Conservation (phyloP, 2,888 invertebrate species). For the Drosophila niveifrons region DNA sequence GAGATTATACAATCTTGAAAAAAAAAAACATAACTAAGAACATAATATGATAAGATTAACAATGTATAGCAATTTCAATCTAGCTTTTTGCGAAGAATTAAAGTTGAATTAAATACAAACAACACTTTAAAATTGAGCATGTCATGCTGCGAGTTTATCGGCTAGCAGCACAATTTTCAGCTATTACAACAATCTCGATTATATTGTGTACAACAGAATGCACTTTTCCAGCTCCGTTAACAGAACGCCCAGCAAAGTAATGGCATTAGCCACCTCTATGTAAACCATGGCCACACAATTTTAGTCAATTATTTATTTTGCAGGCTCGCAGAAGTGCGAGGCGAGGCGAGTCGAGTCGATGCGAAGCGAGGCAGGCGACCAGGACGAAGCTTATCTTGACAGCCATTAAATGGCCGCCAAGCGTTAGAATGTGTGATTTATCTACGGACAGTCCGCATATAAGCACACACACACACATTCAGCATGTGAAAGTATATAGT, state of each 20-base stretch:
- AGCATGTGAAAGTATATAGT: background rate
- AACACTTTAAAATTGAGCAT: background rate
- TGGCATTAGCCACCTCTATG: conserved; percentile 14
- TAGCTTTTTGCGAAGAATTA: too few species aligned
- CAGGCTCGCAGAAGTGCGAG: conserved; percentile 17
- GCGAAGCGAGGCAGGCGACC: background rate
- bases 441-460: conserved; percentile 16
- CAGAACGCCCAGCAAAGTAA: conserved; percentile 5
- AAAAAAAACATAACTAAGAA: too few species aligned
- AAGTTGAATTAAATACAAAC: background rate
- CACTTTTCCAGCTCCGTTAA: conserved; percentile 35
- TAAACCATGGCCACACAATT: conserved; percentile 45
- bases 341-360: too few species aligned
- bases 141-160: background rate
- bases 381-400: conserved; percentile 67
- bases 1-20: too few species aligned
- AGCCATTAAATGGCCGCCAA: conserved; percentile 75
- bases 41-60: too few species aligned
- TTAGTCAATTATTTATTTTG: conserved; percentile 75
- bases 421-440: conserved; percentile 70
- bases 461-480: background rate
- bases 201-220: conserved; percentile 39
- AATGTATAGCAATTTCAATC: too few species aligned
- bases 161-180: background rate
- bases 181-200: conserved; percentile 9